Conservation (phyloP, 2,797 vertebrate genomes). For the Vultur gryphus region DNA sequence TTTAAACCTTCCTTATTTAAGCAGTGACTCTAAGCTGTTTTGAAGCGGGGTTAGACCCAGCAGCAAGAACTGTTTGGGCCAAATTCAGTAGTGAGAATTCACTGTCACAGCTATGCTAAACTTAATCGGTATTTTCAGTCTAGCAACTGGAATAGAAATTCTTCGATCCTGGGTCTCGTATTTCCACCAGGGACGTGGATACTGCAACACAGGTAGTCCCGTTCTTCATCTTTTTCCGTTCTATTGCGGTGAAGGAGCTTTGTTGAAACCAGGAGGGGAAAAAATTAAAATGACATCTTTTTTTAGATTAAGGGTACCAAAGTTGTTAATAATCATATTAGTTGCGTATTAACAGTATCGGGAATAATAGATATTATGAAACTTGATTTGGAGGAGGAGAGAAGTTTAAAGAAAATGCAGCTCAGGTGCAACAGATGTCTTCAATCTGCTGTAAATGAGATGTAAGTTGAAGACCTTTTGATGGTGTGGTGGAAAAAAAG, state of each 20-base stretch:
- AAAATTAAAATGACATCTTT: neutral
- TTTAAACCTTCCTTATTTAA: neutral
- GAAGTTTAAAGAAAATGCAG: neutral
- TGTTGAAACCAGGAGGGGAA: neutral
- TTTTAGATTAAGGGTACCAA: neutral
- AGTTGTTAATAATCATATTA: neutral
- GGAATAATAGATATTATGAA: neutral
- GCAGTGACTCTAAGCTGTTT: neutral
- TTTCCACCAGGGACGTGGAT: neutral
- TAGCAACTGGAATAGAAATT: neutral
- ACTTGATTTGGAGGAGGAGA: neutral
- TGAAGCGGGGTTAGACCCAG: neutral
- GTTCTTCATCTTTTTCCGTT: neutral
- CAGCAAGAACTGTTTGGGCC: neutral
- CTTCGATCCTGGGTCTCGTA: neutral
- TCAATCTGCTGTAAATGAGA: neutral
- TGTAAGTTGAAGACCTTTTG: neutral
- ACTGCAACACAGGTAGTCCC: neutral
- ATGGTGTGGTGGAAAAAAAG: neutral
- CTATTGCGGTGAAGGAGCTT: neutral
- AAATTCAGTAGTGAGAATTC: neutral
- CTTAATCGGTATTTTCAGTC: neutral
- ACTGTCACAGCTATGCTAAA: neutral
- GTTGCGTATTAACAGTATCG: neutral
- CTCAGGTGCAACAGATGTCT: neutral